Evolutionary conservation across 37 sponge, comb jelly and placozoan genomes (phyloP).

Genomic region (Bolinopsis microptera): DNA sequence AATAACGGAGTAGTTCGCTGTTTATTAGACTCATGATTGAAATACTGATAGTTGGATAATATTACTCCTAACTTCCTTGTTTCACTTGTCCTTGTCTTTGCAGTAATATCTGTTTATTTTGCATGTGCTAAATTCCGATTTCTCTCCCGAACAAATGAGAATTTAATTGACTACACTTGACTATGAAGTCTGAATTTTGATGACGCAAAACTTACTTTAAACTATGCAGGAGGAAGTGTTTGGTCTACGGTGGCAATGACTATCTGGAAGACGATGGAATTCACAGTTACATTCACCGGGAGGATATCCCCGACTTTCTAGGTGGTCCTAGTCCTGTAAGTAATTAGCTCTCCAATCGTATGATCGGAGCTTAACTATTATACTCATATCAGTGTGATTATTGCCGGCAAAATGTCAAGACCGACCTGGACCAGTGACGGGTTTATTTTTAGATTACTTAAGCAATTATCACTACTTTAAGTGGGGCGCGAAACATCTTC

Average conservation of each 20-base stretch:
- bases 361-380: no score
- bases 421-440: neutral
- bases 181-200: no score
- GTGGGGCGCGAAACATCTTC: neutral
- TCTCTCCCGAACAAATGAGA: no score
- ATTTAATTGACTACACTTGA: no score
- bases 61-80: no score
- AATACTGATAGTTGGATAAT: neutral
- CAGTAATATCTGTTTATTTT: neutral
- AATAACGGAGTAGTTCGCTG: no score
- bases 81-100: no score
- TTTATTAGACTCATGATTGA: neutral
- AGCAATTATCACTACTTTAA: neutral
- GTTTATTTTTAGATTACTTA: neutral
- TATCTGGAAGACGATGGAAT: slow-evolving; percentile 62
- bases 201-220: no score
- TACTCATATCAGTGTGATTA: no score
- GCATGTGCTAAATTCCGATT: no score
- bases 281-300: slow-evolving; percentile 37
- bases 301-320: slow-evolving; percentile 67
- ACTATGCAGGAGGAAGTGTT: slow-evolving; percentile 58
- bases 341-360: neutral
- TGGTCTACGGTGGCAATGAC: slow-evolving; percentile 69
- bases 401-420: no score
- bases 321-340: slow-evolving; percentile 68